These are phyloP conservation scores for Tetragonula clypearis DNA, from an alignment of 1,140 invertebrate genomes.

Conservation along the genomic window DNA sequence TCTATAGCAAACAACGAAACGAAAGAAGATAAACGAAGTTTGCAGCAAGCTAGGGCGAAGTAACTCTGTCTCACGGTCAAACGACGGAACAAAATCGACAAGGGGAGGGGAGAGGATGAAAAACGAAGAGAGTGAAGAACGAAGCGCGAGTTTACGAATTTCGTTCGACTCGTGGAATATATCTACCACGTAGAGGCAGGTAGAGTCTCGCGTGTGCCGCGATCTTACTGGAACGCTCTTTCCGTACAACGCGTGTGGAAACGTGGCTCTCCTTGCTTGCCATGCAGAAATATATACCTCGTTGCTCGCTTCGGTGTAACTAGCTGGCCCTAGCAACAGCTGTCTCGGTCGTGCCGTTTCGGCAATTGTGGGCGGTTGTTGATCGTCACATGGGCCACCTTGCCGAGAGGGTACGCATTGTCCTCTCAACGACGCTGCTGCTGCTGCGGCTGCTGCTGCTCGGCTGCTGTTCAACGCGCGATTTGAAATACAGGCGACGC, in stretches of 20 bases:
- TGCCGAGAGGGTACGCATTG: conserved; percentile 26
- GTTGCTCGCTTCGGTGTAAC: not conserved
- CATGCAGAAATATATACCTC: not conserved
- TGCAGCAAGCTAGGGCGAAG: too few species aligned
- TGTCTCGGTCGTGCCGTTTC: not conserved
- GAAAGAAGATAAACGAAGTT: too few species aligned
- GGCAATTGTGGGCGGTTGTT: not conserved
- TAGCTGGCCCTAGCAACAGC: not conserved
- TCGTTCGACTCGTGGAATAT: too few species aligned
- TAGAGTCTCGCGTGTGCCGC: too few species aligned
- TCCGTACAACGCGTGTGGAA: not conserved
- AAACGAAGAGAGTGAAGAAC: too few species aligned
- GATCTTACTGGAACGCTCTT: too few species aligned
- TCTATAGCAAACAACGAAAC: too few species aligned
- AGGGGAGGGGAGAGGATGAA: too few species aligned
- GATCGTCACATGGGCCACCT: conserved; percentile 15
- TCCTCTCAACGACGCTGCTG: conserved; percentile 7
- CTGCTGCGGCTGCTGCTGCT: not conserved
- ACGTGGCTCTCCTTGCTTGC: not conserved
- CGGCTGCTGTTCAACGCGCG: conserved; percentile 2
- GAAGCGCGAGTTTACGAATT: too few species aligned
- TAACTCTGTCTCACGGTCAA: too few species aligned
- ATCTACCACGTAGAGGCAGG: too few species aligned
- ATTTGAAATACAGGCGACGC: conserved; percentile 46
- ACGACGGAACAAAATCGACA: too few species aligned